phyloP scores from a whole-genome alignment of 1,140 invertebrate genomes.

The Aphidius gifuensis region DNA sequence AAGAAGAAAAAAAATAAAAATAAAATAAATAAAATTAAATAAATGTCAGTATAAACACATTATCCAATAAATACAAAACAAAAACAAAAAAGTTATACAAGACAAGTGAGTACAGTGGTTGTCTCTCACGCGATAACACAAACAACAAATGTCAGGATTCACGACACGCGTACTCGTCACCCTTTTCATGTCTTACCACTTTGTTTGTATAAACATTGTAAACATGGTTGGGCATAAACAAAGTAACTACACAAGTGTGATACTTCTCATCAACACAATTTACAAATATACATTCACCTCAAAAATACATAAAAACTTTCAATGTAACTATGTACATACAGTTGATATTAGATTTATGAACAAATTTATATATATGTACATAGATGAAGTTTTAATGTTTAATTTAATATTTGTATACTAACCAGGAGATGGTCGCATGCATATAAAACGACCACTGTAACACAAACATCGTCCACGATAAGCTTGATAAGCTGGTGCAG shows the following conservation, averaged over 20 bases:
- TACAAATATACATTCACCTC: too few species aligned
- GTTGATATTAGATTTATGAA: too few species aligned
- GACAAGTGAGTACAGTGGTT: neutral
- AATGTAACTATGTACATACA: too few species aligned
- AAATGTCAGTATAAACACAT: constrained; percentile 8
- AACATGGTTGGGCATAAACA: too few species aligned
- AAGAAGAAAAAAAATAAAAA: constrained; percentile 20
- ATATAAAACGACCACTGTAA: constrained; percentile 86
- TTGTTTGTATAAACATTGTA: constrained; percentile 4
- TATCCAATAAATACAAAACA: neutral
- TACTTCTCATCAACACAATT: too few species aligned
- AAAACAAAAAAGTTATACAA: constrained; percentile 12
- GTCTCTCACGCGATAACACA: constrained; percentile 10
- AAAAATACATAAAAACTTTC: too few species aligned
- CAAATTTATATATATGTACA: too few species aligned
- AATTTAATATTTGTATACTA: constrained; percentile 35
- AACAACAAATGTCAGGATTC: constrained; percentile 20
- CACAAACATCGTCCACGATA: constrained; percentile 84
- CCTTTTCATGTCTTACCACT: constrained; percentile 1
- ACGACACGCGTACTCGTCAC: constrained; percentile 13
- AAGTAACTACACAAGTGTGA: too few species aligned
- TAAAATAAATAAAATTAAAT: neutral
- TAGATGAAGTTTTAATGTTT: too few species aligned
- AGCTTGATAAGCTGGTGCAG: constrained; percentile 82
- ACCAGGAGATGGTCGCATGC: constrained; percentile 82